A percentile compares a stretch with the other conserved stretches of the same genome.
Conservation (phyloP, 2,113 vertebrate species). For the Labeo catla region DNA sequence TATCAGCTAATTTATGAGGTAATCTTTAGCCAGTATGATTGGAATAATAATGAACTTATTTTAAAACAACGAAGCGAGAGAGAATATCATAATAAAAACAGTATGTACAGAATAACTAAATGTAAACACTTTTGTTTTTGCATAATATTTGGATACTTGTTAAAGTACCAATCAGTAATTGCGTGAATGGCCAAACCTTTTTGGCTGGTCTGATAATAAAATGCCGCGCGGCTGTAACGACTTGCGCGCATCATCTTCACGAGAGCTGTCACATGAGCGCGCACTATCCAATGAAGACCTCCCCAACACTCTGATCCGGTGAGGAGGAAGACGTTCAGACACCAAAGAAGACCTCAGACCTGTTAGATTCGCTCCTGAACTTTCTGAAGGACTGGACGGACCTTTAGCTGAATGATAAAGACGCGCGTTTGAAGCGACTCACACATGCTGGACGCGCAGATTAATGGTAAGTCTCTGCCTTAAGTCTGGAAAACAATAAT, state of each 20-base stretch:
- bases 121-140: not conserved
- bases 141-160: not conserved
- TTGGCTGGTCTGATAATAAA: not conserved
- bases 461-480: not conserved
- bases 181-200: not conserved
- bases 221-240: not conserved
- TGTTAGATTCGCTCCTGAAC: slow-evolving; percentile 6
- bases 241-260: slow-evolving; percentile 41
- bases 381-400: not conserved
- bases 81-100: not conserved
- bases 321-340: slow-evolving; percentile 58
- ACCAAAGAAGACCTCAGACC: slow-evolving; percentile 23
- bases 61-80: not conserved
- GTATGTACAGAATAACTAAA: not conserved
- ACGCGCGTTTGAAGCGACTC: not conserved
- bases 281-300: slow-evolving; percentile 65
- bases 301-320: slow-evolving; percentile 37
- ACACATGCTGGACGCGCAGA: not conserved
- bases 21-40: not conserved
- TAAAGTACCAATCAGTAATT: not conserved
- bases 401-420: not conserved
- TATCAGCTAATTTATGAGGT: not conserved
- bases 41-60: not conserved
- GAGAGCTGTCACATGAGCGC: slow-evolving; percentile 66
- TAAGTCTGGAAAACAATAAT: not conserved